Evolutionary conservation across 2,797 vertebrate genomes (phyloP).

Genomic region (Streptopelia turtur): DNA sequence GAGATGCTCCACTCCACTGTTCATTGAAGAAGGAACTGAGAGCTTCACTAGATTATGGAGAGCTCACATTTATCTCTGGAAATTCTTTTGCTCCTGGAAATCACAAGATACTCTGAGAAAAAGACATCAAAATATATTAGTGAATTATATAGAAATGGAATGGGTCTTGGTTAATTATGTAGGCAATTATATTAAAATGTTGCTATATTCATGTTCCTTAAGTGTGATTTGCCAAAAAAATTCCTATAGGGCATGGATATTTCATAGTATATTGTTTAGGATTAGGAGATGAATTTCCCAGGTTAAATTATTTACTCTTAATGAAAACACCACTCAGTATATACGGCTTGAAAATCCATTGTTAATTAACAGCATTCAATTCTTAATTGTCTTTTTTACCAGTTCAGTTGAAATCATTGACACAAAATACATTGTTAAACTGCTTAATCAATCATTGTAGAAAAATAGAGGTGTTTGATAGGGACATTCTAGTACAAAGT

Average conservation of each 20-base stretch:
- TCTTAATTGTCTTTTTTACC: conserved; percentile 71
- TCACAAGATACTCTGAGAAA: background rate
- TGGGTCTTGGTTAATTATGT: background rate
- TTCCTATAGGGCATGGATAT: background rate
- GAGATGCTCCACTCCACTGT: background rate
- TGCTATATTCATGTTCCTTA: background rate
- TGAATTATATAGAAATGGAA: background rate
- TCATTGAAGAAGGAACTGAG: background rate
- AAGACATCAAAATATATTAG: background rate
- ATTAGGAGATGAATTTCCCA: background rate
- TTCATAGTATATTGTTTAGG: background rate
- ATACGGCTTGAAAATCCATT: conserved; percentile 79
- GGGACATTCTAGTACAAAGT: conserved; percentile 80
- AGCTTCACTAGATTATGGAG: background rate
- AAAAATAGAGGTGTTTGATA: conserved; percentile 84
- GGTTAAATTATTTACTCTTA: background rate
- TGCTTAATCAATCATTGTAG: conserved; percentile 78
- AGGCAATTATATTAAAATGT: background rate
- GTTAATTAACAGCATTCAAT: conserved; percentile 74
- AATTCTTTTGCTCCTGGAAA: background rate
- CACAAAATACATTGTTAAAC: conserved; percentile 81
- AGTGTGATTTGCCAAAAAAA: background rate
- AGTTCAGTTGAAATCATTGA: conserved; percentile 69
- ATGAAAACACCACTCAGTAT: conserved; percentile 69
- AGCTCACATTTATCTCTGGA: background rate